Evolutionary conservation across 2,797 vertebrate species (phyloP), one percentile per base, ranked within the genome.

Genomic region (Huso huso): DNA sequence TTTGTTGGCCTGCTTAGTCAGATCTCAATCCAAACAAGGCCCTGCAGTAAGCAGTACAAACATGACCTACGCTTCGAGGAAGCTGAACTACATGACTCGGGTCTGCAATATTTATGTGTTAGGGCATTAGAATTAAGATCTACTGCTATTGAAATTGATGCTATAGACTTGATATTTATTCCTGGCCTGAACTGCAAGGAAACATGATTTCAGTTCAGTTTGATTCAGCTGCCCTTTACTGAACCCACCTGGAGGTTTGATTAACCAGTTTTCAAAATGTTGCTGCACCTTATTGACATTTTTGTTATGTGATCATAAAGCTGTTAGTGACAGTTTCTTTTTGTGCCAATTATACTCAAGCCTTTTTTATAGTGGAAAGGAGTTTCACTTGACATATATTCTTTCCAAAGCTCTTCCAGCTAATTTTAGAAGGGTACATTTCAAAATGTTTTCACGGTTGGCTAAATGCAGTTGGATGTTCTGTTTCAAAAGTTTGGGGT

Each of bases 401-500:
- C 13, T 60, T 55, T 61, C 53, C 50, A 68, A 48, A 64, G 68
- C 65, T 49, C 68, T 65, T 57, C 55, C 50, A 61, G 63, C 61
- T 74, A 58, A 72, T 70, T 70, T 71, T 68, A 68, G 48, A 58
- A 64, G 68, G 57, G 66, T 49, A 64, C 63, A 62, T 72, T 7
- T 57, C 66, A 67, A 63, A 59, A 66, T 58, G 68, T 68, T 69
- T 66, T 69, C 72, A 70, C 68, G 62, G 68, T 68, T 66, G 61
- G 58, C 57, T n/a, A 50, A 68, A 70, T 72, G 23, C 23, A 37
- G 23, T 37, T 37, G 4, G 23, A 37, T 37, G 23, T 37, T 37
- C 23, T 37, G 2, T 37, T 37, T 37, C 23, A 3, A 37, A 37
- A 37, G 23, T 37, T 37, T 37, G 23, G 23, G 23, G 4, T 37